Percentiles rank a stretch among this genome's conserved stretches.
Evolutionary conservation across 2,113 vertebrate genomes (phyloP).

Genomic region (Oreotragus oreotragus): DNA sequence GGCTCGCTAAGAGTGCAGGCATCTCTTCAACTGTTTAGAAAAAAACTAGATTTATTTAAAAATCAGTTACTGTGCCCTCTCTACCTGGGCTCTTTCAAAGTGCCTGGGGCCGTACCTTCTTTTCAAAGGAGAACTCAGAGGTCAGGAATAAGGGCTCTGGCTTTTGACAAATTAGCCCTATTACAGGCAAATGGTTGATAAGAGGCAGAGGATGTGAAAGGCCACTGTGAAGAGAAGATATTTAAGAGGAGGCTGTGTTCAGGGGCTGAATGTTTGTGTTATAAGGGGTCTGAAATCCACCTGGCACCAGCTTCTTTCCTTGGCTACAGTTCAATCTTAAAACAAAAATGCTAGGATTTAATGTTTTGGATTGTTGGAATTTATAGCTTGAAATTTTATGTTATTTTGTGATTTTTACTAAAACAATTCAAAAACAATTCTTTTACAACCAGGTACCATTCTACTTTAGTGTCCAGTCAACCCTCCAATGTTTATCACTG

Average conservation of each 20-base stretch:
- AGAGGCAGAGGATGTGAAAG: not conserved
- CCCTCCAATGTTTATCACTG: not conserved
- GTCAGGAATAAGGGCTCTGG: not conserved
- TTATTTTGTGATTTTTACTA: not conserved
- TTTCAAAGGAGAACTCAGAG: not conserved
- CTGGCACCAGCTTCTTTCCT: not conserved
- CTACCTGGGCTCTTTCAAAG: not conserved
- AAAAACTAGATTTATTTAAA: not conserved
- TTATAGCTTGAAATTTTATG: not conserved
- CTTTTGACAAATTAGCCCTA: not conserved
- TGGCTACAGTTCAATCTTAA: not conserved
- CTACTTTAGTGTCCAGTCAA: not conserved
- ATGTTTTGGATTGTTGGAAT: not conserved
- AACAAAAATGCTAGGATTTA: not conserved
- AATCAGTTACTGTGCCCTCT: not conserved
- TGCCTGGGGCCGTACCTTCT: not conserved
- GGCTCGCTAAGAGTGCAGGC: not conserved
- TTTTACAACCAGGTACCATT: not conserved
- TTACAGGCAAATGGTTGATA: not conserved
- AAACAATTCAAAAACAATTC: not conserved
- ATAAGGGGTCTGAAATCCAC: not conserved
- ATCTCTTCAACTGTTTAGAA: not conserved
- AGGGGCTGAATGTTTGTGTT: not conserved
- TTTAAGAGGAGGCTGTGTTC: not conserved
- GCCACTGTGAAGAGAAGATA: not conserved